Conservation (phyloP, 2,113 vertebrate genomes). For the Hucho hucho region DNA sequence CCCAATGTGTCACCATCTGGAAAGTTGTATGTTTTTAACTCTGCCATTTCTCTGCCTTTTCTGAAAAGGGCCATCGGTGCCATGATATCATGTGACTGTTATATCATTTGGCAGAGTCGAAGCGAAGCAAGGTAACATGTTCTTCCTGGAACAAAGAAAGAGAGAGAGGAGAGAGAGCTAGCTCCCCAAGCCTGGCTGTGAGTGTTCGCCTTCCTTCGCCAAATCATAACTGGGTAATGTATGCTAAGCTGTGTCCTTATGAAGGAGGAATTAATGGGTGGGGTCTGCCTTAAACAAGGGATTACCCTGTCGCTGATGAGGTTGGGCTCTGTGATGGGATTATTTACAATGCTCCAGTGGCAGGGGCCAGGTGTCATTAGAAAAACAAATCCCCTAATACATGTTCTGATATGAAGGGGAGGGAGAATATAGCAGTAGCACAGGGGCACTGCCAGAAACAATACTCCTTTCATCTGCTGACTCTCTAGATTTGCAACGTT, state of each 20-base stretch:
- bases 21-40: slow-evolving; percentile 47
- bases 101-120: slow-evolving; percentile 53
- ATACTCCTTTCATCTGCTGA: slow-evolving; percentile 60
- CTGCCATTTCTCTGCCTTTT: slow-evolving; percentile 48
- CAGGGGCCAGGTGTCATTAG: slow-evolving; percentile 79
- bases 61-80: slow-evolving; percentile 26
- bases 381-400: slow-evolving; percentile 81
- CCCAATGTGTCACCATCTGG: slow-evolving; percentile 49
- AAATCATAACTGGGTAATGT: slow-evolving; percentile 72
- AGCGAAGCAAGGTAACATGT: slow-evolving; percentile 67
- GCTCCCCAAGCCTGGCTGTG: slow-evolving; percentile 57
- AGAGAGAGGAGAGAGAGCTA: slow-evolving; percentile 39
- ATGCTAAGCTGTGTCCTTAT: slow-evolving; percentile 78
- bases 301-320: slow-evolving; percentile 77
- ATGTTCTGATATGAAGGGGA: slow-evolving; percentile 64
- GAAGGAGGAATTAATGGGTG: slow-evolving; percentile 75
- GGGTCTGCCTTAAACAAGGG: slow-evolving; percentile 83
- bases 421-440: slow-evolving; percentile 46
- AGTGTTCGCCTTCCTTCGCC: slow-evolving; percentile 38
- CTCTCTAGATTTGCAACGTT: slow-evolving; percentile 56
- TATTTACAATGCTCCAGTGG: slow-evolving; percentile 77
- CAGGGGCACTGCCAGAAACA: slow-evolving; percentile 60
- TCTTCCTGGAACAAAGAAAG: slow-evolving; percentile 50
- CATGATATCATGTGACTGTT: slow-evolving; percentile 49
- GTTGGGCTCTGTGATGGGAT: slow-evolving; percentile 75